Evolutionary conservation across 2,888 invertebrate species (phyloP).

Genomic region (Orthonychiurus folsomi): DNA sequence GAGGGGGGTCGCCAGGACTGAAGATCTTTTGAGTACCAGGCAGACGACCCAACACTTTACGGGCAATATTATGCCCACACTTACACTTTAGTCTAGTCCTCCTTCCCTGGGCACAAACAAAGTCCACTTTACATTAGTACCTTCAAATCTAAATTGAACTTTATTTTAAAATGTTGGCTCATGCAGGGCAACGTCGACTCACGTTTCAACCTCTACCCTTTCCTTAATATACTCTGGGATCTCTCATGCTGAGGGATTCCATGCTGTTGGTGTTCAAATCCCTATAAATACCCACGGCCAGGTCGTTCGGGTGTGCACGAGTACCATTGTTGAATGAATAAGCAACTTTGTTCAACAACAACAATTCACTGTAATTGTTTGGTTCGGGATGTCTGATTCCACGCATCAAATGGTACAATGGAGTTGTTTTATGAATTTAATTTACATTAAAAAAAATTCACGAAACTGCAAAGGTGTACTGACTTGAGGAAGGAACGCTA

Average conservation of each 20-base stretch:
- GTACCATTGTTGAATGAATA: background rate
- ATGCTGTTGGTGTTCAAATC: background rate
- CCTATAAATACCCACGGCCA: no score
- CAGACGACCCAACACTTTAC: background rate
- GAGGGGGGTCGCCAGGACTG: slow-evolving; percentile 1
- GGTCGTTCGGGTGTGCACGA: no score
- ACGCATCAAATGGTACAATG: no score
- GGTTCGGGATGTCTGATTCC: no score
- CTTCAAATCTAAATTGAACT: background rate
- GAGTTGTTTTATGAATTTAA: no score
- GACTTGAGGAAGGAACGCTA: no score
- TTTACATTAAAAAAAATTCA: no score
- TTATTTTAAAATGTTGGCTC: slow-evolving; percentile 1
- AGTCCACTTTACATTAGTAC: background rate
- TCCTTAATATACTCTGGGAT: background rate
- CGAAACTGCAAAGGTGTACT: no score
- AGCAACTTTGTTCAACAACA: no score
- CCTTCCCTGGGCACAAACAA: no score
- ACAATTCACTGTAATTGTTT: no score
- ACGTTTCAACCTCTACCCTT: slow-evolving; percentile 1
- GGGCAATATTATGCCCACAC: background rate
- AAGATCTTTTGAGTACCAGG: background rate
- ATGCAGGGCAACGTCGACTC: background rate
- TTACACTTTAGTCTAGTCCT: background rate
- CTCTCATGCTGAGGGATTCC: background rate